phyloP scores from a whole-genome alignment of 2,888 invertebrate species.

The Griposia aprilina region DNA sequence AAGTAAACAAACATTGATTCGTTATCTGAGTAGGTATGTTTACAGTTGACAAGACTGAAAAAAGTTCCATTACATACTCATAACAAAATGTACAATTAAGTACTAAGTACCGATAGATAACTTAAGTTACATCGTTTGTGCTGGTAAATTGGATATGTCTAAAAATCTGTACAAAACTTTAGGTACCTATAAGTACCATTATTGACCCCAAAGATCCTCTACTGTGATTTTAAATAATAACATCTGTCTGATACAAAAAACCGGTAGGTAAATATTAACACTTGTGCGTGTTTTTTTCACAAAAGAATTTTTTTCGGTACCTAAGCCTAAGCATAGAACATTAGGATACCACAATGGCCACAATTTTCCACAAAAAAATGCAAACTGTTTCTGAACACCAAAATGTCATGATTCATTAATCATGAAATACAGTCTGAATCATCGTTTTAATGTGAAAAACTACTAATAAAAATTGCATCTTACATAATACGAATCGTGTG shows the following conservation, averaged over 20 bases:
- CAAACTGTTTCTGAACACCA: not conserved
- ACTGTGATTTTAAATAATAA: not conserved
- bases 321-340: not conserved
- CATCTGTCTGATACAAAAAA: not conserved
- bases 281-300: not conserved
- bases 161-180: not conserved
- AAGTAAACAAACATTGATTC: constrained; percentile 24
- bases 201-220: not conserved
- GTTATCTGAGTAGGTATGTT: constrained; percentile 8
- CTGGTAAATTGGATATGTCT: not conserved
- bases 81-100: not conserved
- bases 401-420: not conserved
- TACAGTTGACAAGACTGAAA: constrained; percentile 15
- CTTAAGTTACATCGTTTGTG: too few species aligned
- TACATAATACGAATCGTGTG: constrained; percentile 21
- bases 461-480: constrained; percentile 5
- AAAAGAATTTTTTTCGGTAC: not conserved
- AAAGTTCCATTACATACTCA: constrained; percentile 14
- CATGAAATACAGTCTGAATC: not conserved
- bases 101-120: not conserved
- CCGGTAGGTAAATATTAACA: not conserved
- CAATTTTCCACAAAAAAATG: not conserved
- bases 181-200: not conserved
- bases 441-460: not conserved
- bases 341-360: not conserved